Evolutionary conservation across 2,888 invertebrate genomes (phyloP).

Genomic region (Corbicula japonica): DNA sequence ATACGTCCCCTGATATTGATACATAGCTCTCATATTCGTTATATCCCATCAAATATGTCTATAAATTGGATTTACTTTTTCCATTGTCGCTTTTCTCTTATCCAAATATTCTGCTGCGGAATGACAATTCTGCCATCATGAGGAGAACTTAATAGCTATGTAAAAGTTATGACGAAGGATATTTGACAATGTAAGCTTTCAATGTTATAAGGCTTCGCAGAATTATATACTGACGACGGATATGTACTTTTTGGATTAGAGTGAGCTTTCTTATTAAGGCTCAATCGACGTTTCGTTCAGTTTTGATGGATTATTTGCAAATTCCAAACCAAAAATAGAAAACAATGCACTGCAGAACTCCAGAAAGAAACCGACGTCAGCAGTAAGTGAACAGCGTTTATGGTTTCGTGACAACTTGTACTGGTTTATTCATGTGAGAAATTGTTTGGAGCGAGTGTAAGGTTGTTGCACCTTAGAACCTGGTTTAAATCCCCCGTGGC

Average conservation of each 20-base stretch:
- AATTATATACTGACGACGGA: not conserved
- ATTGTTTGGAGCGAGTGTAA: not conserved
- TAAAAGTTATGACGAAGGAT: too few species aligned
- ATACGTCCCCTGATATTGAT: too few species aligned
- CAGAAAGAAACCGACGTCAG: slow-evolving; percentile 6
- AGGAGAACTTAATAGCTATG: too few species aligned
- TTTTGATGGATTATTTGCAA: not conserved
- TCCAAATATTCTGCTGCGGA: too few species aligned
- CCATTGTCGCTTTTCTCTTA: too few species aligned
- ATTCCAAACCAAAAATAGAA: not conserved
- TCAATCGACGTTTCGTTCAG: not conserved
- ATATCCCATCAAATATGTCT: too few species aligned
- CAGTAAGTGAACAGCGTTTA: not conserved
- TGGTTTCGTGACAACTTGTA: not conserved
- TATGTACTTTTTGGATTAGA: not conserved
- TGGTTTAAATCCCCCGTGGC: not conserved
- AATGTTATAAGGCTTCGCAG: not conserved
- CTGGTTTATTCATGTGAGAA: not conserved
- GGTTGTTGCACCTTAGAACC: not conserved
- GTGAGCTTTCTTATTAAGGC: not conserved
- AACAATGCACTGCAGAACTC: slow-evolving; percentile 2
- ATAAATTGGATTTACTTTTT: too few species aligned
- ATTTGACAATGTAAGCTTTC: too few species aligned
- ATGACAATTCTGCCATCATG: too few species aligned
- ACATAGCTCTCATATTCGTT: too few species aligned